Evolutionary conservation across 2,888 invertebrate genomes (phyloP).

Genomic region (Rutpela maculata): DNA sequence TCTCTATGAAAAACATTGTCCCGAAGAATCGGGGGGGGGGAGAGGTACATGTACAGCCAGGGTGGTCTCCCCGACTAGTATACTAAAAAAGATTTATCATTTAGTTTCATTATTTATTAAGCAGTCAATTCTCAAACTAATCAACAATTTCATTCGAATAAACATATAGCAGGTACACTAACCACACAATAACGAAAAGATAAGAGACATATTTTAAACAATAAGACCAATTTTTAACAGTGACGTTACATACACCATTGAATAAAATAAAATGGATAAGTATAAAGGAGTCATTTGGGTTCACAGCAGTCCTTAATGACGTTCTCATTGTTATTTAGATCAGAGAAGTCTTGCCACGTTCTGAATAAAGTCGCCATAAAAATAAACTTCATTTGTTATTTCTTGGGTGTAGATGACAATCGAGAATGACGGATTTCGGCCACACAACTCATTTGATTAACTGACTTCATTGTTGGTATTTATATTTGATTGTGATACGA

Average conservation of each 20-base stretch:
- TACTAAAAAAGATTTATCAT: too few relatives aligned
- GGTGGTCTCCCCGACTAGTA: too few relatives aligned
- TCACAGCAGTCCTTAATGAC: constrained; percentile 56
- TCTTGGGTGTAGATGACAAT: constrained; percentile 56
- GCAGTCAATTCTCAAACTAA: not conserved
- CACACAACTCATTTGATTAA: constrained; percentile 34
- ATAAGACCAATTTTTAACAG: constrained; percentile 50
- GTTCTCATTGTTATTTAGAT: constrained; percentile 61
- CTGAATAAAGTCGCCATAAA: constrained; percentile 56
- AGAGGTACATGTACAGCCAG: too few relatives aligned
- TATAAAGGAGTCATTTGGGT: constrained; percentile 53
- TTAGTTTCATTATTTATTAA: too few relatives aligned
- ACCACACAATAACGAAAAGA: constrained; percentile 1
- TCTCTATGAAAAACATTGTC: too few relatives aligned
- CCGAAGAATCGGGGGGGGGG: too few relatives aligned
- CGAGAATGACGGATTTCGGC: constrained; percentile 42
- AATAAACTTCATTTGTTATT: constrained; percentile 58
- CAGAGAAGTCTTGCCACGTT: constrained; percentile 43
- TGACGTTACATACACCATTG: constrained; percentile 38
- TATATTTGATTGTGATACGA: constrained; percentile 11
- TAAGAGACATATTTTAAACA: constrained; percentile 38
- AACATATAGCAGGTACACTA: constrained; percentile 16
- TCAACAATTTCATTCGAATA: not conserved
- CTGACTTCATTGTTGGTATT: constrained; percentile 10
- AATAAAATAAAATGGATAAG: constrained; percentile 52